phyloP scores from a whole-genome alignment of 2,797 vertebrate species.

The Labeo calbasu region DNA sequence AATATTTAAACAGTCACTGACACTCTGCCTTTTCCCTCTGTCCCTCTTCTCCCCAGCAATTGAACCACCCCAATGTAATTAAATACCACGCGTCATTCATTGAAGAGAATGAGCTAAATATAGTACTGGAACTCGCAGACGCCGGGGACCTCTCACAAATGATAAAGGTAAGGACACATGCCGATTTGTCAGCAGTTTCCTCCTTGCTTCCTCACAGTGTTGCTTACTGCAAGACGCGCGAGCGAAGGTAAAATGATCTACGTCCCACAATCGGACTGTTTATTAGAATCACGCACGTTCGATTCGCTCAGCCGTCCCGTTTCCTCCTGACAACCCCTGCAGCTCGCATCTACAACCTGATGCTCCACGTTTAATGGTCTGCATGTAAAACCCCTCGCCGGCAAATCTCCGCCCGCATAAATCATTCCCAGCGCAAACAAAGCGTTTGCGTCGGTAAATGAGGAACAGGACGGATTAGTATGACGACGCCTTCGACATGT shows the following conservation, averaged over 20 bases:
- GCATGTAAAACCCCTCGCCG: slow-evolving; percentile 66
- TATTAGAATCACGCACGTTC: background rate
- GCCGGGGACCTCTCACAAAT: slow-evolving; percentile 96
- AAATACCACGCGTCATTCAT: slow-evolving; percentile 98
- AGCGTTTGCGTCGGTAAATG: slow-evolving; percentile 74
- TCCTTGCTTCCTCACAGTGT: background rate
- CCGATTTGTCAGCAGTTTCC: slow-evolving; percentile 41
- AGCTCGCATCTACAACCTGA: slow-evolving; percentile 67
- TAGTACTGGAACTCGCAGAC: slow-evolving; percentile 96
- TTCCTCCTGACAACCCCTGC: slow-evolving; percentile 34
- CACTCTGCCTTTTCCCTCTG: slow-evolving; percentile 48
- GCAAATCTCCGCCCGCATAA: slow-evolving; percentile 73
- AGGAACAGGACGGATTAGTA: slow-evolving; percentile 74
- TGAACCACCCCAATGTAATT: slow-evolving; percentile 98
- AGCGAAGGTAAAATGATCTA: background rate
- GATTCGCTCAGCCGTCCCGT: background rate
- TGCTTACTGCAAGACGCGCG: no score
- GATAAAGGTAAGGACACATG: slow-evolving; percentile 88
- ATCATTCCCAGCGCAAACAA: slow-evolving; percentile 73
- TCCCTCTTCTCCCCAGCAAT: slow-evolving; percentile 81
- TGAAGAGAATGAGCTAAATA: slow-evolving; percentile 97
- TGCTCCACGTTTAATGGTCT: slow-evolving; percentile 74
- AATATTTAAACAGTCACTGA: slow-evolving; percentile 66
- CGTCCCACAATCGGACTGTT: background rate
- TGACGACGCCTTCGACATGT: slow-evolving; percentile 70